Percentiles rank a stretch among this genome's conserved stretches.
These are phyloP conservation scores for Cercopithecus neglectus DNA, from an alignment of 2,797 vertebrate species.

Conservation along the genomic window DNA sequence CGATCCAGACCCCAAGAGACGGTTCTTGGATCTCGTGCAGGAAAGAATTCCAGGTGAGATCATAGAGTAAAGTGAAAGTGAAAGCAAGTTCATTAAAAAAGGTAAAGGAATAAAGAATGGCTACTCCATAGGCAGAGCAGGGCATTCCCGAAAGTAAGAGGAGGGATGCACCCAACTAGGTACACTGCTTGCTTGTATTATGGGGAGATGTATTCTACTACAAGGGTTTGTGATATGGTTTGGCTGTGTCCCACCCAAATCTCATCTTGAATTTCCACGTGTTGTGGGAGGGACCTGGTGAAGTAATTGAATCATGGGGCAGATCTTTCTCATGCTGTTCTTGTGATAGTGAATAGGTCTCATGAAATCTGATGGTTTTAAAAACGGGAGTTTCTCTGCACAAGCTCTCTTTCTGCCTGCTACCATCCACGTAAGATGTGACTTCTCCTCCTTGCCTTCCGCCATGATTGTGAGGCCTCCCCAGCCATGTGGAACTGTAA, in stretches of 20 bases:
- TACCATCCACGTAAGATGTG: accelerated
- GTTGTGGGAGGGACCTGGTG: not conserved
- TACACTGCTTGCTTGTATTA: not conserved
- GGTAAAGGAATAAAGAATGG: not conserved
- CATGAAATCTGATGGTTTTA: not conserved
- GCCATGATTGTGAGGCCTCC: not conserved
- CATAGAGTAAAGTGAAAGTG: not conserved
- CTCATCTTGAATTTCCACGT: not conserved
- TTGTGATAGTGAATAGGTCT: not conserved
- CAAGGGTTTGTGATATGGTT: not conserved
- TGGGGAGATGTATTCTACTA: not conserved
- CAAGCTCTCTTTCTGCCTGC: not conserved
- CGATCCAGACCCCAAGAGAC: not conserved
- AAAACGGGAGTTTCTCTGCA: not conserved
- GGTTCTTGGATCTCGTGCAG: not conserved
- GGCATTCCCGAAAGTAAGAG: not conserved
- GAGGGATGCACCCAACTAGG: not conserved
- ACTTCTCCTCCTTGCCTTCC: not conserved
- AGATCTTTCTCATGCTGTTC: not conserved
- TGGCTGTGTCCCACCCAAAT: not conserved
- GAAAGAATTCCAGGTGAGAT: not conserved
- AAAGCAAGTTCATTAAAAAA: not conserved
- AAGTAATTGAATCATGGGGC: not conserved
- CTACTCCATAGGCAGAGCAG: not conserved
- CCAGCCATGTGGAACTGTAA: not conserved